Evolutionary conservation across 2,797 vertebrate species (phyloP).

Genomic region (Enteromius thamalakanensis): DNA sequence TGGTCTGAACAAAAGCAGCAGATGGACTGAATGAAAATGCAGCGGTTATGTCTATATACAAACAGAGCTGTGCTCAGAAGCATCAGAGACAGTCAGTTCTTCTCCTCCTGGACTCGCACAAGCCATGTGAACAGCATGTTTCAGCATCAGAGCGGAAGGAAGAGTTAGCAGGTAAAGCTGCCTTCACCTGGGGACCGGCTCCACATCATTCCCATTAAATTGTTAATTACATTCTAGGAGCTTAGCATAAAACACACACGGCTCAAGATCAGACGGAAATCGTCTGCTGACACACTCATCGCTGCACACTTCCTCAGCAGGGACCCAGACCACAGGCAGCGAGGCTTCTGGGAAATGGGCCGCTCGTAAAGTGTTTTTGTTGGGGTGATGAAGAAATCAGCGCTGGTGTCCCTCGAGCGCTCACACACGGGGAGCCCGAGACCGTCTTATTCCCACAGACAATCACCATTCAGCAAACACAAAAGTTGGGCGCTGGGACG

Average conservation of each 20-base stretch:
- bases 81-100: background rate
- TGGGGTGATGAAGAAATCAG: constrained; percentile 58
- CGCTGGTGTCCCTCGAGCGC: constrained; percentile 60
- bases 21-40: background rate
- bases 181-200: constrained; percentile 68
- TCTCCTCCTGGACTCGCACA: background rate
- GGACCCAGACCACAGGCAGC: background rate
- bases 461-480: constrained; percentile 73
- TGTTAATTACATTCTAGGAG: constrained; percentile 77
- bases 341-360: constrained; percentile 46
- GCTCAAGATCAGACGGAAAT: constrained; percentile 35
- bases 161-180: background rate
- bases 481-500: constrained; percentile 55
- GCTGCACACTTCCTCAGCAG: constrained; percentile 10
- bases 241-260: constrained; percentile 68
- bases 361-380: constrained; percentile 14
- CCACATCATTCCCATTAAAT: constrained; percentile 77
- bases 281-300: constrained; percentile 41
- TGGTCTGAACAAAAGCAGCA: background rate
- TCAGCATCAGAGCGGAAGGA: no score
- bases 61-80: background rate
- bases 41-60: background rate
- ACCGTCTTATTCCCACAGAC: constrained; percentile 68
- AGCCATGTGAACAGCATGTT: background rate
- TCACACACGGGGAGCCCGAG: constrained; percentile 59